phyloP scores from a whole-genome alignment of 2,797 vertebrate species.

The Gambelia wislizenii region DNA sequence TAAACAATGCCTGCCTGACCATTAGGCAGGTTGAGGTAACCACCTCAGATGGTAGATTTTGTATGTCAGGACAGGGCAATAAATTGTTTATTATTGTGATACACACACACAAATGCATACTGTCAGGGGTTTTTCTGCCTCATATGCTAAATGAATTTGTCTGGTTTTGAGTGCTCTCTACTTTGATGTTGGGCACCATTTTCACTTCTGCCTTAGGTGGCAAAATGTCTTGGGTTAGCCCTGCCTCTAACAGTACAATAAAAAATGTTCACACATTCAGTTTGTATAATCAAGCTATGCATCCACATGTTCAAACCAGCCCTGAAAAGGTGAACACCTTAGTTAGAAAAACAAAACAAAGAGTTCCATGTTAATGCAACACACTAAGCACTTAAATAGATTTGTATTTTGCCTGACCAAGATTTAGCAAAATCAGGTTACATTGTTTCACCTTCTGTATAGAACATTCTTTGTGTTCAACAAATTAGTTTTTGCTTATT shows the following conservation, averaged over 20 bases:
- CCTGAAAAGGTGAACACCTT: background rate
- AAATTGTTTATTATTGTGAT: too few relatives aligned
- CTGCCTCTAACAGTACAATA: background rate
- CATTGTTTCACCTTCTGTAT: conserved; percentile 35
- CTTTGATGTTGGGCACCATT: background rate
- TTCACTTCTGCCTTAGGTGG: background rate
- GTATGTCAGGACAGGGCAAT: too few relatives aligned
- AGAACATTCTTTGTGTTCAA: conserved; percentile 59
- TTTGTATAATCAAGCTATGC: background rate
- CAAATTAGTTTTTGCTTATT: conserved; percentile 64
- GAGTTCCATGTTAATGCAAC: background rate
- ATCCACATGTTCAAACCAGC: background rate
- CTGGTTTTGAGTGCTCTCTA: background rate
- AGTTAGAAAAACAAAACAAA: background rate
- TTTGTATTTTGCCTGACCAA: conserved; percentile 42
- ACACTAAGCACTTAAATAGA: conserved; percentile 1
- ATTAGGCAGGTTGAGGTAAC: too few relatives aligned
- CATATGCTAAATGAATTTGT: background rate
- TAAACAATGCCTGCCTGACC: background rate
- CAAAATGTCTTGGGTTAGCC: background rate
- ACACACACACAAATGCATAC: too few relatives aligned
- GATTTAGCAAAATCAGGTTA: conserved; percentile 49
- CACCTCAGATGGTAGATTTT: too few relatives aligned
- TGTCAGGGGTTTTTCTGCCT: too few relatives aligned
- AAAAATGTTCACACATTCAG: background rate